Base-by-base conservation (phyloP, 1,140 invertebrate species). In the Triops longicaudatus region DNA sequence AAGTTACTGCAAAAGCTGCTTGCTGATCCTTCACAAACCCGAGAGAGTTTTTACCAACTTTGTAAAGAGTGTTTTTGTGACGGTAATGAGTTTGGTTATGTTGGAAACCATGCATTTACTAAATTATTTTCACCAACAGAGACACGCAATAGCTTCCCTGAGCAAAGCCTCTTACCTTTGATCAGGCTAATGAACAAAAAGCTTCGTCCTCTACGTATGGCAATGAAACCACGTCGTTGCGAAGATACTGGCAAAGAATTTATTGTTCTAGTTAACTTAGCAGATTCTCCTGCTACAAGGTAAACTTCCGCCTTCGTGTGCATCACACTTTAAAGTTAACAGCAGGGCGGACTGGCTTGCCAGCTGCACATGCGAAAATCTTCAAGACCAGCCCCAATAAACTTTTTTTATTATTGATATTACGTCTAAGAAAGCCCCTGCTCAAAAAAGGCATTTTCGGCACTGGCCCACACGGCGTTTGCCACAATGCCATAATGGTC, bases 211-310 rank as follows among this genome's bases (percentile, higher is more conserved):
- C 22, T 44, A 2, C 72, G 43, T 4, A 28, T 77, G 72, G 72
- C 41, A 5, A 27, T 77, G 10, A 77, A 77, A 73, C 44, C 31
- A 17, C 63, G 76, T 26, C 22, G 42, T n/a, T 77, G 76, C 31
- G 76, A 77, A 77, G 76, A 73, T n/a, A 77, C 27, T n/a, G 72
- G 72, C 27, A 37, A 74, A 12, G 73, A 77, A 26, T 77, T 27
- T 73, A 73, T 73, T 26, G 76, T 72, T 43, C 22, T 77, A 31
- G 41, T 77, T 42, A 77, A 73, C 28, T 14, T 43, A 26, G 41
- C 72, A 14, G 72, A 44, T 44, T 22, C 41, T 10, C 14, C 31
- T 73, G 76, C 76, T 22, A 44, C 76, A 7, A 42, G 73, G 76
- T 77, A 77, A 72, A 71, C 2, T 43, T 42, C 31, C 12, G 11